Evolutionary conservation across 2,113 vertebrate genomes (phyloP).

Genomic region (Bos indicus): DNA sequence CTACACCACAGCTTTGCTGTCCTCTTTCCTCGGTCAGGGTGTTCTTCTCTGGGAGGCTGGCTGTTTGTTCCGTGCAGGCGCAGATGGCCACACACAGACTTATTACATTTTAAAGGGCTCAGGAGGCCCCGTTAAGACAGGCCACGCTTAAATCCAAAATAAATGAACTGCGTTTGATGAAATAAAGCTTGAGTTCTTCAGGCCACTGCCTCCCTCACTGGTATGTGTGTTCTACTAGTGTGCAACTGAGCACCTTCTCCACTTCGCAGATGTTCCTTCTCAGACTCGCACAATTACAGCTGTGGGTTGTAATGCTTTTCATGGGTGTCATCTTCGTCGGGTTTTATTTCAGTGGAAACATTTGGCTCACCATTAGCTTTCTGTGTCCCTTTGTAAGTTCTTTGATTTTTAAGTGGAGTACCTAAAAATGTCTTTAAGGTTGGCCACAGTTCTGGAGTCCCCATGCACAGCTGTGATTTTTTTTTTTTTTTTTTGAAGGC

Average conservation of each 20-base stretch:
- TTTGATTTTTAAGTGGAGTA: not conserved
- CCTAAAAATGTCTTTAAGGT: not conserved
- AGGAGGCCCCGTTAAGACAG: not conserved
- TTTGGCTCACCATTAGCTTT: not conserved
- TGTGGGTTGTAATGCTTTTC: not conserved
- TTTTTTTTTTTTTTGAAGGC: not conserved
- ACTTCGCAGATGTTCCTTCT: not conserved
- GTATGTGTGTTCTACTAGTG: not conserved
- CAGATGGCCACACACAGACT: not conserved
- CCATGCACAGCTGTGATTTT: not conserved
- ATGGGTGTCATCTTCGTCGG: not conserved
- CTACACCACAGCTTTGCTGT: not conserved
- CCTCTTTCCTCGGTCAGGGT: not conserved
- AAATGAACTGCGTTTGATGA: not conserved
- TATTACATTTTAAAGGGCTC: not conserved
- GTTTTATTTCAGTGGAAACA: slow-evolving; percentile 30
- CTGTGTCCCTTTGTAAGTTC: not conserved
- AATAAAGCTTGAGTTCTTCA: not conserved
- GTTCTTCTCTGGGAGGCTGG: not conserved
- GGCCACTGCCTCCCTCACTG: not conserved
- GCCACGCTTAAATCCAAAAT: not conserved
- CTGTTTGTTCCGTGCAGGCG: not conserved
- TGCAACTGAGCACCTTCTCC: not conserved
- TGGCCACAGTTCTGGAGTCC: not conserved
- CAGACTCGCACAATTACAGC: not conserved